phyloP scores from a whole-genome alignment of 2,797 vertebrate genomes.

The Sorex maritimensis region DNA sequence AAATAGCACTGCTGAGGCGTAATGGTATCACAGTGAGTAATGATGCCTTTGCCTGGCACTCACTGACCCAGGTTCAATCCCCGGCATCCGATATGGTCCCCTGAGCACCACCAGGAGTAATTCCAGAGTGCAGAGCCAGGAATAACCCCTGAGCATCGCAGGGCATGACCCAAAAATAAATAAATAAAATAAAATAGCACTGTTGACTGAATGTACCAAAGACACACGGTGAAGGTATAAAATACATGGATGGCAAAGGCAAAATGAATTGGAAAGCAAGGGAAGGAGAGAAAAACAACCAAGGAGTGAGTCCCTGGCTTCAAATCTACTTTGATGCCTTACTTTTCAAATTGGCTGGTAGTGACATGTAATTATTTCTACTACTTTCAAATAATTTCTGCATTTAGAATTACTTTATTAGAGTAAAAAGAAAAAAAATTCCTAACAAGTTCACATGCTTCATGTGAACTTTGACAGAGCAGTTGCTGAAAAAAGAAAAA shows the following conservation, averaged over 20 bases:
- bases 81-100: too few species aligned
- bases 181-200: background rate
- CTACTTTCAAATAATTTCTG: background rate
- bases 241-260: background rate
- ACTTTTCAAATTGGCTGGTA: background rate
- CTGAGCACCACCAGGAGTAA: too few species aligned
- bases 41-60: too few species aligned
- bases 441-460: slow-evolving; percentile 20
- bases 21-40: too few species aligned
- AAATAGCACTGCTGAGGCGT: too few species aligned
- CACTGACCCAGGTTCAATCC: too few species aligned
- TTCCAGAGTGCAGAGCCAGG: too few species aligned
- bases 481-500: background rate
- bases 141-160: too few species aligned
- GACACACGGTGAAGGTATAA: background rate
- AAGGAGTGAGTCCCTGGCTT: background rate
- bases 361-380: background rate
- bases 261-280: background rate
- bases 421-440: slow-evolving; percentile 1
- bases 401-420: background rate
- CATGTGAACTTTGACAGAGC: slow-evolving; percentile 1
- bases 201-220: background rate
- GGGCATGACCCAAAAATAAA: background rate
- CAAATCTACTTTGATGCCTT: background rate
- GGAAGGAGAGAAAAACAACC: background rate